Evolutionary conservation across 30 jellyfish, hydroid and myxozoan species (phyloP), one percentile per base, ranked within the genome.

Genomic region (Cassiopea andromeda): DNA sequence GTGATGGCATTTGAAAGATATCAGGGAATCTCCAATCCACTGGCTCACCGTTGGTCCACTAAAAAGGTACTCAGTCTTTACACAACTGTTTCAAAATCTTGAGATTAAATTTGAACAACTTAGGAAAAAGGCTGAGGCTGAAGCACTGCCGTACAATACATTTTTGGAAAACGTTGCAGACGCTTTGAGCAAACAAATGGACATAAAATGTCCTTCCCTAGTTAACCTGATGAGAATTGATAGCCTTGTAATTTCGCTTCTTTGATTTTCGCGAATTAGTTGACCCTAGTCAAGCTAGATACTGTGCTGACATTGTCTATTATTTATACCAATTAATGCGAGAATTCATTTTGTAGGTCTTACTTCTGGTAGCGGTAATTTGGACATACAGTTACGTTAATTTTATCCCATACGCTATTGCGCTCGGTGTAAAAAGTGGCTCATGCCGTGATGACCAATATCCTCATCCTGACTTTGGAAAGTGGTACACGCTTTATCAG

Each of bases 1-100:
- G 93, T 89, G 27, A 92, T 92, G 89, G 97, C 97, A 72, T 60
- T 92, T 18, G 97, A 92, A 67, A 71, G 97, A 68, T 92, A 16
- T 60, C 97, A 90, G 38, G 97, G 94, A 12, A 93, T 92, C 43
- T 77, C 90, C 18, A 69, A 70, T 64, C 91, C 90, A 27, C 76
- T 87, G 59, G 84, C 85, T 60, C 94, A 87, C 44, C 94, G 78
- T 77, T 87, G 94, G 94, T 87, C 94, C 44, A 87, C 90, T 15
- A 87, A 87, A 59, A 87, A 87, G 94, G 94, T 87, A 87, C 14
- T 50, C 10, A 27, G 38, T 27, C 38, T 27, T 27, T 27, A 27
- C 38, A 27, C 38, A 27, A 27, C 38, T 27, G 38, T 27, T 27
- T 27, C 38, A 27, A 27, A 27, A 27, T 27, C 38, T 27, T 27